Conservation (phyloP, 2,113 vertebrate genomes). For the Melanocharis versteri region DNA sequence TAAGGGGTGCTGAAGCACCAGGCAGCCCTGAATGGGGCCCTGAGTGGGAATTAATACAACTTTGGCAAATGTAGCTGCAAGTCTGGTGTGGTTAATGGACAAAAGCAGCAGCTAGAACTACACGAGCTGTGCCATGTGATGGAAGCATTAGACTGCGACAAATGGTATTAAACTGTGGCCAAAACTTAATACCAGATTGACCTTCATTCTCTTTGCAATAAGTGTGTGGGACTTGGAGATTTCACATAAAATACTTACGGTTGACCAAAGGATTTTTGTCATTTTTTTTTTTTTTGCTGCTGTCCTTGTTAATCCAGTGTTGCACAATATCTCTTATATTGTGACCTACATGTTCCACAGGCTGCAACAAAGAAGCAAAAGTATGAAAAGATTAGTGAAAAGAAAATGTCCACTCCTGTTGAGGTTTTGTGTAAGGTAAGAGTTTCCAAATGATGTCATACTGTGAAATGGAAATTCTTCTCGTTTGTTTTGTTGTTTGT, state of each 20-base stretch:
- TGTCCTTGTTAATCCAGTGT: constrained; percentile 54
- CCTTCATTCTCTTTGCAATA: constrained; percentile 57
- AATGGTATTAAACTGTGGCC: constrained; percentile 60
- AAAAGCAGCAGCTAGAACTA: constrained; percentile 44
- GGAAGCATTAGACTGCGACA: constrained; percentile 51
- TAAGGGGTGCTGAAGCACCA: background rate
- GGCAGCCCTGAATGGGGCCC: constrained; percentile 1
- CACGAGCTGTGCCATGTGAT: constrained; percentile 55
- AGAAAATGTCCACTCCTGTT: constrained; percentile 99
- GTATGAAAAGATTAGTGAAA: constrained; percentile 99
- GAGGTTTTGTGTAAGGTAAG: constrained; percentile 99
- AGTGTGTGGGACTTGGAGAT: constrained; percentile 48
- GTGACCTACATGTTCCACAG: constrained; percentile 75
- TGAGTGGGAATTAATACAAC: constrained; percentile 46
- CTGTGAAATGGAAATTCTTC: background rate
- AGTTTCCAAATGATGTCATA: constrained; percentile 1
- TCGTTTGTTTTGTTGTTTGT: background rate
- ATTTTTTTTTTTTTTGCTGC: background rate
- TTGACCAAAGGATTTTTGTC: constrained; percentile 46
- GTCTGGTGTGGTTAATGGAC: constrained; percentile 18
- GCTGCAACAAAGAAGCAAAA: constrained; percentile 99
- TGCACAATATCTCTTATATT: constrained; percentile 67
- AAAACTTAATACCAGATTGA: constrained; percentile 65
- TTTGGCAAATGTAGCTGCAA: constrained; percentile 34
- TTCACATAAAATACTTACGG: constrained; percentile 19